Conservation (phyloP, 2,113 vertebrate species). For the rat (Rattus norvegicus) region DNA sequence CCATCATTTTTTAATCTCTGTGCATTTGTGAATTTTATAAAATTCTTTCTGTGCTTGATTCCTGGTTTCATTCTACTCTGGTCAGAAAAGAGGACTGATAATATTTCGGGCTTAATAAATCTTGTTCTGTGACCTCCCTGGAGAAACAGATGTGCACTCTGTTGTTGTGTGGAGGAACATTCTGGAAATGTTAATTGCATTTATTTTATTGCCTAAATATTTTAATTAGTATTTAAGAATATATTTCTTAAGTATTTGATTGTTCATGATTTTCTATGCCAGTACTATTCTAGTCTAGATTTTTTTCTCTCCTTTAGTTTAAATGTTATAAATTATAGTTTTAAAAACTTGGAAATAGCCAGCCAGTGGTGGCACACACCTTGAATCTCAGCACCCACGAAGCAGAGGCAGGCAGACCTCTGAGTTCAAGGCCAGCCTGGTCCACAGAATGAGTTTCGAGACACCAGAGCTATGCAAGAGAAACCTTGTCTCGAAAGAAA, state of each 20-base stretch:
- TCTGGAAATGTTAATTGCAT: not conserved
- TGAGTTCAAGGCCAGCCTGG: not conserved
- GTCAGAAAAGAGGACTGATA: not conserved
- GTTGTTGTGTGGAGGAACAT: not conserved
- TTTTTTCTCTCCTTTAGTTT: not conserved
- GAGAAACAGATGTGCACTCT: not conserved
- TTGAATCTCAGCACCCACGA: not conserved
- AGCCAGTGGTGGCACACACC: rapidly evolving
- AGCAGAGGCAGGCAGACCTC: not conserved
- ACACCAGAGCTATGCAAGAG: not conserved
- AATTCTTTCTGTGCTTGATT: not conserved
- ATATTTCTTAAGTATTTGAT: not conserved
- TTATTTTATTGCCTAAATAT: not conserved
- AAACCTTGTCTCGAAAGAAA: not conserved
- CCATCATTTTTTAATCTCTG: not conserved
- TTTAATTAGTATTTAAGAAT: not conserved
- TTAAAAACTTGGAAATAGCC: not conserved
- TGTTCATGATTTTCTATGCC: not conserved
- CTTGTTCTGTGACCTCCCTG: not conserved
- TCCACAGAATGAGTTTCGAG: not conserved
- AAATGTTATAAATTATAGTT: not conserved
- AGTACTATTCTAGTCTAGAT: not conserved
- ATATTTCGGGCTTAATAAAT: not conserved
- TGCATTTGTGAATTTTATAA: not conserved
- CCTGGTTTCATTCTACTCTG: not conserved